A percentile compares a stretch with the other conserved stretches of the same genome.
Evolutionary conservation across 1,140 invertebrate species (phyloP).

Genomic region (Bombus pyrosoma): DNA sequence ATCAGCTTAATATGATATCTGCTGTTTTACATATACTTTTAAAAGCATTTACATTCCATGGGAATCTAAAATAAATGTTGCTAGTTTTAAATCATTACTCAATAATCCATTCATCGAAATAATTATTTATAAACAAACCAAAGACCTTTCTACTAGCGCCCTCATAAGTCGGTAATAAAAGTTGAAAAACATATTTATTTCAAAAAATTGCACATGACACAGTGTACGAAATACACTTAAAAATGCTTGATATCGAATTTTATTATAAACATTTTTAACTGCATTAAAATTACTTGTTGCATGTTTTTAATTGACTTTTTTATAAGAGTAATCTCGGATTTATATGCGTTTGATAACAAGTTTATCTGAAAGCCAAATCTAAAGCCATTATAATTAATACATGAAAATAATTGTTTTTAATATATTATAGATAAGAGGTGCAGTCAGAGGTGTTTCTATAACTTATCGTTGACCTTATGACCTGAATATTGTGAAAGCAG

Average conservation of each 20-base stretch:
- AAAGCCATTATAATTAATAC: conserved; percentile 53
- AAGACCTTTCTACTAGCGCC: background rate
- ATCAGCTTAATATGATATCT: background rate
- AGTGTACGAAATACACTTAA: background rate
- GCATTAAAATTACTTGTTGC: background rate
- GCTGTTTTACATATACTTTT: background rate
- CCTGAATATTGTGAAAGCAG: conserved; percentile 60
- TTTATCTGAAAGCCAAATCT: conserved; percentile 40
- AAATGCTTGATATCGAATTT: background rate
- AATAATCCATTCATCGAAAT: background rate
- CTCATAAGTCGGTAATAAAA: background rate
- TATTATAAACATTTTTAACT: background rate
- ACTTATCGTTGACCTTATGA: conserved; percentile 58
- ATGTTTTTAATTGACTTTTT: background rate
- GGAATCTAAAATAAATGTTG: background rate
- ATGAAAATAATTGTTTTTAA: conserved; percentile 48
- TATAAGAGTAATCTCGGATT: conserved; percentile 5
- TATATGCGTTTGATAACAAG: background rate
- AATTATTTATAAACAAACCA: conserved; percentile 29
- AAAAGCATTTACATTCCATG: background rate
- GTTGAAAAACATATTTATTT: background rate
- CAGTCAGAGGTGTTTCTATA: conserved; percentile 43
- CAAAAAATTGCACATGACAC: background rate
- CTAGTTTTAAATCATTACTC: background rate
- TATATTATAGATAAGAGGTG: conserved; percentile 51